Conservation (phyloP, 2,797 vertebrate genomes). For the Salarias fasciatus region DNA sequence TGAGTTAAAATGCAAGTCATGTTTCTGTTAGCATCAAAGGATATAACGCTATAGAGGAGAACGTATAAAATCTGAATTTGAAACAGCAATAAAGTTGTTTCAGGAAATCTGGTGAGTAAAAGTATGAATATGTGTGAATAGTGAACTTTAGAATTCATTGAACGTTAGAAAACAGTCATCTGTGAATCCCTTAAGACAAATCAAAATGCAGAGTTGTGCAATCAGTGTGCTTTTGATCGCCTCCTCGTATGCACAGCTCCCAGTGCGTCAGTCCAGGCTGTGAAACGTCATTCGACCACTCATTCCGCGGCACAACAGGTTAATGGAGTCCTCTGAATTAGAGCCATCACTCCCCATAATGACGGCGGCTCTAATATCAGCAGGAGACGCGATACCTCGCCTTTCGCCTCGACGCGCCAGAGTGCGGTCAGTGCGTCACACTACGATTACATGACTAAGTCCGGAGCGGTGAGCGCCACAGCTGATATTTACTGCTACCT, state of each 20-base stretch:
- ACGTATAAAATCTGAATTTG: too few relatives aligned
- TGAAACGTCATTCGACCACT: slow-evolving; percentile 49
- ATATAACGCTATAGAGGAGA: too few relatives aligned
- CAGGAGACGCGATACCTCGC: slow-evolving; percentile 1
- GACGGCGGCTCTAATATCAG: slow-evolving; percentile 23
- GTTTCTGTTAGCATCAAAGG: too few relatives aligned
- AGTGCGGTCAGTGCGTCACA: slow-evolving; percentile 48
- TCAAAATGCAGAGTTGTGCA: too few relatives aligned
- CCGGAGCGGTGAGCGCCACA: slow-evolving; percentile 24
- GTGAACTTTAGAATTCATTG: too few relatives aligned
- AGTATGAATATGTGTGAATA: too few relatives aligned
- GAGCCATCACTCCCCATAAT: slow-evolving; percentile 13
- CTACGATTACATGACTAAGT: slow-evolving; percentile 30
- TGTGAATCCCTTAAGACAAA: too few relatives aligned
- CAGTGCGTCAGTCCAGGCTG: slow-evolving; percentile 15
- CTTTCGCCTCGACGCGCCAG: slow-evolving; percentile 46
- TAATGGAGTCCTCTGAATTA: slow-evolving; percentile 8
- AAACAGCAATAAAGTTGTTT: too few relatives aligned
- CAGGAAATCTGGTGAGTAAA: too few relatives aligned
- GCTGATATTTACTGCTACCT: slow-evolving; percentile 17
- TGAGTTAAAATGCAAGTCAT: slow-evolving; percentile 19
- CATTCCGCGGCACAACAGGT: slow-evolving; percentile 28
- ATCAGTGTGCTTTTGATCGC: background rate
- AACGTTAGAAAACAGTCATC: too few relatives aligned
- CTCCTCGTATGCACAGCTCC: background rate